A percentile compares a stretch with the other conserved stretches of the same genome.
phyloP scores from a whole-genome alignment of 2,888 invertebrate species.

The Rhingia campestris region DNA sequence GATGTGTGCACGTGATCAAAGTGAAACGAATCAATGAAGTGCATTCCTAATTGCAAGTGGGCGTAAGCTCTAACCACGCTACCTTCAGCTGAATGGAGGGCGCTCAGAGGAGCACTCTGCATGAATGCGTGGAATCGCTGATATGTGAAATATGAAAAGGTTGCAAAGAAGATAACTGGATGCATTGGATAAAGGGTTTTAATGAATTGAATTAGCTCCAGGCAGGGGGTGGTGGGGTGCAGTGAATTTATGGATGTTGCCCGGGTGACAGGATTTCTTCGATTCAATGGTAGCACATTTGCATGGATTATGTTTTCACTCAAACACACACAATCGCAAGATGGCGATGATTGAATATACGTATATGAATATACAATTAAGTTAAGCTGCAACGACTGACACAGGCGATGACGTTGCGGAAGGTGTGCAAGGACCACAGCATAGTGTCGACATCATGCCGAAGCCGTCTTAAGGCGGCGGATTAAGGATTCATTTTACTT shows the following conservation, averaged over 20 bases:
- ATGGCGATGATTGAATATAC: conserved; percentile 15
- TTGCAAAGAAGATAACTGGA: conserved; percentile 43
- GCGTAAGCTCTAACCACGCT: conserved; percentile 21
- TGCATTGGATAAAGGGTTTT: conserved; percentile 31
- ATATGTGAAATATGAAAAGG: conserved; percentile 66
- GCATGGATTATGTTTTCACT: conserved; percentile 21
- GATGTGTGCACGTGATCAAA: conserved; percentile 65
- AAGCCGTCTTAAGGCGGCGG: conserved; percentile 5
- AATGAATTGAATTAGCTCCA: conserved; percentile 60
- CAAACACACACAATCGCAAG: not conserved
- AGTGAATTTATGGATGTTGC: conserved; percentile 7
- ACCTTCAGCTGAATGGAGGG: no score
- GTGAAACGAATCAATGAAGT: conserved; percentile 69
- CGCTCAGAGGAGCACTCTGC: not conserved
- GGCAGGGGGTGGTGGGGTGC: conserved; percentile 8
- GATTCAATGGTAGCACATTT: conserved; percentile 42
- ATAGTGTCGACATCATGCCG: conserved; percentile 5
- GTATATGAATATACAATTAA: not conserved
- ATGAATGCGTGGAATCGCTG: conserved; percentile 45
- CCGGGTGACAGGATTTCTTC: conserved; percentile 9
- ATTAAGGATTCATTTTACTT: conserved; percentile 21
- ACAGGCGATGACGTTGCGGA: not conserved
- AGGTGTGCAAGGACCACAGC: not conserved
- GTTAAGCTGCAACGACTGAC: not conserved
- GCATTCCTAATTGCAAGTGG: conserved; percentile 67